Percentiles rank a stretch among this genome's conserved stretches.
Evolutionary conservation across 2,113 vertebrate species (phyloP).

Genomic region (Saiga tatarica): DNA sequence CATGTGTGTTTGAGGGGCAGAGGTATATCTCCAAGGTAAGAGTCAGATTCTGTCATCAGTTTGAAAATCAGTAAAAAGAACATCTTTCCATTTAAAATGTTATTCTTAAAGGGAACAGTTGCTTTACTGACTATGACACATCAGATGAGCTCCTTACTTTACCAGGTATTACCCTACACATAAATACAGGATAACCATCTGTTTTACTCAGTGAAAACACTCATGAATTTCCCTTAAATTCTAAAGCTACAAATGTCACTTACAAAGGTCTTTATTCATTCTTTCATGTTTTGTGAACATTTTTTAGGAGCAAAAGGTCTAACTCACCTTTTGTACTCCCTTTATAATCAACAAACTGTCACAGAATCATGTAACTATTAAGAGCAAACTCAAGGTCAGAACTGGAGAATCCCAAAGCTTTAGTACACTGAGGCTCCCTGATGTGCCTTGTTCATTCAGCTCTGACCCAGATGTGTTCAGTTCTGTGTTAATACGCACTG

Average conservation of each 20-base stretch:
- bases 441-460: fast-evolving
- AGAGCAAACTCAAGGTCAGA: neutral
- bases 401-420: neutral
- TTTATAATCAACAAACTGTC: neutral
- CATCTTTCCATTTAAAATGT: neutral
- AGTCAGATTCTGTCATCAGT: no score
- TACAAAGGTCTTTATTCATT: neutral
- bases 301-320: neutral
- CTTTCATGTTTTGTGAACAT: neutral
- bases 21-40: neutral
- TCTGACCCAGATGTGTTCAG: neutral
- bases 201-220: neutral
- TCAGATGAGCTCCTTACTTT: neutral
- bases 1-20: neutral
- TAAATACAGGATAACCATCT: neutral
- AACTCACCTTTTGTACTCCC: neutral
- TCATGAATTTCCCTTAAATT: neutral
- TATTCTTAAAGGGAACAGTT: neutral
- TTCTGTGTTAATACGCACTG: fast-evolving
- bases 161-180: neutral
- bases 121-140: neutral
- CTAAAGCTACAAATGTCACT: neutral
- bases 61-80: neutral
- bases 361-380: fast-evolving
- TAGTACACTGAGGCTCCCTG: fast-evolving